Percentiles rank a stretch among this genome's conserved stretches.
Evolutionary conservation across 2,797 vertebrate species (phyloP).

Genomic region (Megaceryle alcyon): DNA sequence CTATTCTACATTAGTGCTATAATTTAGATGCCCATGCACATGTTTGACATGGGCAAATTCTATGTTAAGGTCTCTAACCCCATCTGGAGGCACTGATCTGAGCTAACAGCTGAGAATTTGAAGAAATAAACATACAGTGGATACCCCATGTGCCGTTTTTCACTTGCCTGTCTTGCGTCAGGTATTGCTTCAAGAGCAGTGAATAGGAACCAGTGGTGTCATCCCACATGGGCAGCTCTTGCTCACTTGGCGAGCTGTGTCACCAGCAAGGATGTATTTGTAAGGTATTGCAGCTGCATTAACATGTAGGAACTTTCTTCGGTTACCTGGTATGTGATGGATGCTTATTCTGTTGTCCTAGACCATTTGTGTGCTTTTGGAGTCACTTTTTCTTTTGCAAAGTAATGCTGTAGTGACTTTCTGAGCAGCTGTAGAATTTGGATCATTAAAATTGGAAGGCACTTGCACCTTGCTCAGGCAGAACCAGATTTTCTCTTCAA

Average conservation of each 20-base stretch:
- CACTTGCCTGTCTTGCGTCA: not conserved
- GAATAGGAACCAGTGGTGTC: not conserved
- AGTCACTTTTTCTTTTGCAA: not conserved
- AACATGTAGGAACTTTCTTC: not conserved
- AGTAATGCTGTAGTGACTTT: not conserved
- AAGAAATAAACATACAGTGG: not conserved
- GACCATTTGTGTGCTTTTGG: fast-evolving
- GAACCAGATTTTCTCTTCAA: not conserved
- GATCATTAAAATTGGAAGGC: not conserved
- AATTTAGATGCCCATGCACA: fast-evolving
- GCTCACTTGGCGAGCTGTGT: not conserved
- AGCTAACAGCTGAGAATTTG: not conserved
- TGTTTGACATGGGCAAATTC: fast-evolving
- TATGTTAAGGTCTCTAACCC: not conserved
- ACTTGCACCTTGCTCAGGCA: not conserved
- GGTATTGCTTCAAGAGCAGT: not conserved
- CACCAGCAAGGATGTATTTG: not conserved
- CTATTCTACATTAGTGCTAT: not conserved
- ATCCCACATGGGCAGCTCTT: not conserved
- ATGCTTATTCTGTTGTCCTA: not conserved
- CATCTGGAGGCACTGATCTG: not conserved
- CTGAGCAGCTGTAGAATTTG: not conserved
- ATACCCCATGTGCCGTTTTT: fast-evolving
- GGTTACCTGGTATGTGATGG: not conserved
- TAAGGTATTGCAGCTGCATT: not conserved